Conservation (phyloP, 2,888 invertebrate genomes). For the Allygus modestus region DNA sequence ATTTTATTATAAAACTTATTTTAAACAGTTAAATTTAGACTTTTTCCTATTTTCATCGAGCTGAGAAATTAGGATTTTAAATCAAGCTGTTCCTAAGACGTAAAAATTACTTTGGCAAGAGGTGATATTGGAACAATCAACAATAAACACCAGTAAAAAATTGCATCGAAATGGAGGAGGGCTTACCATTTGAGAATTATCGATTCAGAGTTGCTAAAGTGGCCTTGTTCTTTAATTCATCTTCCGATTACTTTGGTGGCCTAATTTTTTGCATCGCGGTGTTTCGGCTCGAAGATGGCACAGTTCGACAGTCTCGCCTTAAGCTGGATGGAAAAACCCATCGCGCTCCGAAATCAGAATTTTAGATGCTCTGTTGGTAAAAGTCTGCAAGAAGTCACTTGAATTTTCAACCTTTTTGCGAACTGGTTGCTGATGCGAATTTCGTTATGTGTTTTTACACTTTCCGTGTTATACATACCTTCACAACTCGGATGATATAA, state of each 20-base stretch:
- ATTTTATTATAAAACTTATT: too few relatives aligned
- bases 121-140: neutral
- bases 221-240: constrained; percentile 47
- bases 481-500: neutral
- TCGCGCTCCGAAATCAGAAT: constrained; percentile 33
- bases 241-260: constrained; percentile 19
- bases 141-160: neutral
- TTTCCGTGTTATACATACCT: neutral
- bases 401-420: neutral
- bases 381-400: constrained; percentile 9
- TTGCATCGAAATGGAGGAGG: neutral
- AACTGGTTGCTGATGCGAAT: neutral
- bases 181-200: neutral
- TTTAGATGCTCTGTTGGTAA: constrained; percentile 5
- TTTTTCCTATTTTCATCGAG: too few relatives aligned
- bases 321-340: constrained; percentile 23
- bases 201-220: neutral
- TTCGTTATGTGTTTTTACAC: neutral
- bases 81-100: neutral
- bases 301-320: constrained; percentile 15
- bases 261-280: constrained; percentile 33
- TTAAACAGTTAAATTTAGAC: too few relatives aligned
- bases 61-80: neutral
- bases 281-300: constrained; percentile 35
- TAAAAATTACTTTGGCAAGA: neutral